Evolutionary conservation across 1,140 invertebrate genomes (phyloP).

Genomic region (Zaprionus capensis): DNA sequence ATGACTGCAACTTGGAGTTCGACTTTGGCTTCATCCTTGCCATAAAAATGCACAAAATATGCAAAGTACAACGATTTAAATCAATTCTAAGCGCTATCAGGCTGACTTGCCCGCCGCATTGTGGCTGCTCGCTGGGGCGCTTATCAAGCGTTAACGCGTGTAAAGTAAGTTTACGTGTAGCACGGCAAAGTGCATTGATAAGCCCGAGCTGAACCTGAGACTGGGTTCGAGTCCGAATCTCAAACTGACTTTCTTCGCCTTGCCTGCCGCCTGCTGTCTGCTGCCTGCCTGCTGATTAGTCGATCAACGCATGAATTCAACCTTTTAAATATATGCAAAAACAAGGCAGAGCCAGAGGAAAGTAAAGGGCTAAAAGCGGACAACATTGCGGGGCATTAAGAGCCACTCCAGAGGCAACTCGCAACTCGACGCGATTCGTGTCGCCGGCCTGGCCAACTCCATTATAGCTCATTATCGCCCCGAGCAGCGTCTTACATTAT

Average conservation of each 20-base stretch:
- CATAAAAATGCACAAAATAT: slow-evolving; percentile 70
- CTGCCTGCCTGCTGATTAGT: slow-evolving; percentile 63
- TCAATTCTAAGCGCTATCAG: slow-evolving; percentile 66
- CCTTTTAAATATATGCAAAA: slow-evolving; percentile 80
- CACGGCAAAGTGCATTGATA: slow-evolving; percentile 79
- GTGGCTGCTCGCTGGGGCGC: slow-evolving; percentile 17
- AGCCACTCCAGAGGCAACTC: slow-evolving; percentile 56
- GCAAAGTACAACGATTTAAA: slow-evolving; percentile 72
- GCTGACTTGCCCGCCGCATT: slow-evolving; percentile 7
- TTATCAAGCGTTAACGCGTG: slow-evolving; percentile 71
- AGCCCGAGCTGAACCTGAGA: slow-evolving; percentile 22
- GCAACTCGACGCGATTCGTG: slow-evolving; percentile 27
- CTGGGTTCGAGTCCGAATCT: not conserved
- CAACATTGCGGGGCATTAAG: slow-evolving; percentile 50
- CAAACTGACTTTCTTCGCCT: slow-evolving; percentile 10
- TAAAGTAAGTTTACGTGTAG: slow-evolving; percentile 82
- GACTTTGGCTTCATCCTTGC: slow-evolving; percentile 28
- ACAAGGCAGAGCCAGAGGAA: not conserved
- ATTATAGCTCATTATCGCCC: slow-evolving; percentile 84
- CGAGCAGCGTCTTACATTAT: slow-evolving; percentile 83
- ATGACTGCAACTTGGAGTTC: slow-evolving; percentile 48
- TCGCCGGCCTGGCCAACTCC: slow-evolving; percentile 53
- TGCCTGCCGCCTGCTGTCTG: slow-evolving; percentile 36
- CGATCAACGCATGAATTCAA: slow-evolving; percentile 67
- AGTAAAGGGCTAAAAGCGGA: slow-evolving; percentile 26